Conservation (phyloP, 2,888 invertebrate species). For the Suillia variegata region DNA sequence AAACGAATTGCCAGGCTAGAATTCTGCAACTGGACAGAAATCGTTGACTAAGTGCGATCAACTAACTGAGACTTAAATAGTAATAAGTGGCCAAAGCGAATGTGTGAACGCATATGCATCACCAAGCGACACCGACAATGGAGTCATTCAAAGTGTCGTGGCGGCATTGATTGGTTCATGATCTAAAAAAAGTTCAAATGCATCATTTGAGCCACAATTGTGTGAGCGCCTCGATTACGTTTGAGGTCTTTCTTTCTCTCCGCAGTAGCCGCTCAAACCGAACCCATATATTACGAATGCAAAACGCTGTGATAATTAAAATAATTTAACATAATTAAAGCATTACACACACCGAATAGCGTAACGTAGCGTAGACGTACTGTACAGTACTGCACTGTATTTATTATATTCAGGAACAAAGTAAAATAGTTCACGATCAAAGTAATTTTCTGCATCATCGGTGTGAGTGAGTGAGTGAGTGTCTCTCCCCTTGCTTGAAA, state of each 20-base stretch:
- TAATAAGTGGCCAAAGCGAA: no score
- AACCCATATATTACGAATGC: constrained; percentile 1
- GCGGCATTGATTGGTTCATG: not conserved
- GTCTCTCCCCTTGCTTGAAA: no score
- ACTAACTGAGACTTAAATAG: no score
- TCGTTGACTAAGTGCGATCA: no score
- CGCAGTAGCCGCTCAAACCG: not conserved
- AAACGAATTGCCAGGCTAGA: no score
- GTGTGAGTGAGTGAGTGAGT: not conserved
- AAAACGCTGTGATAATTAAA: constrained; percentile 31
- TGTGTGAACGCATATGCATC: no score
- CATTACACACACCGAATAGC: constrained; percentile 43
- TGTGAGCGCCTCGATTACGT: no score
- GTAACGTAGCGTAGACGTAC: no score
- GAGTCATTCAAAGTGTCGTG: not conserved
- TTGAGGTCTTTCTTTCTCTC: no score
- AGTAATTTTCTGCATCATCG: not conserved
- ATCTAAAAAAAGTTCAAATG: constrained; percentile 6
- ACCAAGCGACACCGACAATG: no score
- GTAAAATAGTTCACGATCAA: constrained; percentile 1
- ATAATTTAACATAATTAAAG: constrained; percentile 47
- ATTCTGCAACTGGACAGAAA: no score
- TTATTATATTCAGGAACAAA: constrained; percentile 14
- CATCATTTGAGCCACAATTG: not conserved
- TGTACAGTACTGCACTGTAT: constrained; percentile 12